phyloP scores from a whole-genome alignment of 1,140 invertebrate species.

The Zaprionus nigranus region DNA sequence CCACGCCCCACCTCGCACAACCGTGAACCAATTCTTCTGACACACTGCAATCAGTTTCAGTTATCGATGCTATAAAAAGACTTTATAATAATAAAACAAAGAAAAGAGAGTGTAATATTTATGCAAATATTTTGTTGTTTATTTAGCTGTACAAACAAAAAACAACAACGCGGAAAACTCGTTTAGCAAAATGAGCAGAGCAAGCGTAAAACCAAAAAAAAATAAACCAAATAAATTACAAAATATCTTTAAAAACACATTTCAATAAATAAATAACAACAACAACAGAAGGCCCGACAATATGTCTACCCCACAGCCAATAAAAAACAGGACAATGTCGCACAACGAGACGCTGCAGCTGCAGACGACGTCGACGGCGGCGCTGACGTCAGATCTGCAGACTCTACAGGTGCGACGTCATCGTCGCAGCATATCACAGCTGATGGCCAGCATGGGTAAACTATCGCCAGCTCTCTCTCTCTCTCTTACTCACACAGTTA shows the following conservation, averaged over 20 bases:
- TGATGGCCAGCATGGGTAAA: constrained; percentile 83
- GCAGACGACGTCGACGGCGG: constrained; percentile 23
- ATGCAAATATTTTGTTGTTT: constrained; percentile 44
- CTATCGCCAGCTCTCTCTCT: neutral
- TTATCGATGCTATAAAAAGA: constrained; percentile 28
- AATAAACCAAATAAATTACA: constrained; percentile 57
- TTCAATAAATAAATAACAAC: constrained; percentile 14
- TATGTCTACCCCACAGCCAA: constrained; percentile 16
- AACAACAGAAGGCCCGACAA: neutral
- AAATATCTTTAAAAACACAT: constrained; percentile 57
- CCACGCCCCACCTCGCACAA: neutral
- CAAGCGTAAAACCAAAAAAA: constrained; percentile 9
- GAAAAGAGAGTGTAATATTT: constrained; percentile 29
- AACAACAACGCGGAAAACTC: constrained; percentile 9
- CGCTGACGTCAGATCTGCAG: constrained; percentile 38
- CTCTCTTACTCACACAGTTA: constrained; percentile 29
- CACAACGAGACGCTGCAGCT: constrained; percentile 41
- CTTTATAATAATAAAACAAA: constrained; percentile 18
- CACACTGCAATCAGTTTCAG: constrained; percentile 8
- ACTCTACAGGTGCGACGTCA: constrained; percentile 68
- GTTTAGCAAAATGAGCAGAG: constrained; percentile 35
- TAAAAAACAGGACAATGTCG: constrained; percentile 4
- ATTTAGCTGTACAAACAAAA: constrained; percentile 44
- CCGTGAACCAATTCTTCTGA: constrained; percentile 10
- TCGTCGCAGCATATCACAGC: constrained; percentile 83